These are phyloP conservation scores for Phylloscopus trochilus DNA, from an alignment of 2,113 vertebrate genomes.

Conservation along the genomic window DNA sequence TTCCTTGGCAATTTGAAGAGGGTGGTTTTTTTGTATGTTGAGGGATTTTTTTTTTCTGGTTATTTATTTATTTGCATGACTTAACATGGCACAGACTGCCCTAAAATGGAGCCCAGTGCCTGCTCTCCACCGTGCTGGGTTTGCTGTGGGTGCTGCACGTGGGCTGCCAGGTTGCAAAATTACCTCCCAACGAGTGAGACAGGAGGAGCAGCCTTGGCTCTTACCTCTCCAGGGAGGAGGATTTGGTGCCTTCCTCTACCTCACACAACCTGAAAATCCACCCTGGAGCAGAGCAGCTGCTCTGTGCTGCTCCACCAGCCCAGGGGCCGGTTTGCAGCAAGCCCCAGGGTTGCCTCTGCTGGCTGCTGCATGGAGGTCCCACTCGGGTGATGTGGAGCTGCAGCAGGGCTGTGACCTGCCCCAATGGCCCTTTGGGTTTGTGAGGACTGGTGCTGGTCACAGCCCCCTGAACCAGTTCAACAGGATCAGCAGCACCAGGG, in stretches of 20 bases:
- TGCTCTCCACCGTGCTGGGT: not conserved
- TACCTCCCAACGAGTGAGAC: not conserved
- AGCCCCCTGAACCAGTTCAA: not conserved
- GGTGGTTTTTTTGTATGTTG: not conserved
- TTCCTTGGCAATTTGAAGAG: not conserved
- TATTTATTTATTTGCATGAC: not conserved
- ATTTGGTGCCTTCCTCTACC: not conserved
- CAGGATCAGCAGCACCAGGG: not conserved
- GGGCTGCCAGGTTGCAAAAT: constrained; percentile 1
- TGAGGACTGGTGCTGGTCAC: not conserved
- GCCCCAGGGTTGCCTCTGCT: not conserved
- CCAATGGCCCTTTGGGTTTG: not conserved
- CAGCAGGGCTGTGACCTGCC: not conserved
- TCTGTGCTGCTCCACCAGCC: not conserved
- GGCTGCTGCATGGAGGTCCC: not conserved
- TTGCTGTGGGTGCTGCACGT: not conserved
- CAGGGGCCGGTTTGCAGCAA: not conserved
- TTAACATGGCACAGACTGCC: not conserved
- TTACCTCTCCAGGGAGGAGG: not conserved
- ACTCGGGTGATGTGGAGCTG: accelerated
- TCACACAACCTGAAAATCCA: constrained; percentile 28
- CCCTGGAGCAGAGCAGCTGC: not conserved
- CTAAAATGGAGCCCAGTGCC: not conserved
- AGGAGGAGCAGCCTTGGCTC: constrained; percentile 15
- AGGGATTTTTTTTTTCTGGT: not conserved